Conservation (phyloP, 2,888 invertebrate species). For the Meliscaeva auricollis region DNA sequence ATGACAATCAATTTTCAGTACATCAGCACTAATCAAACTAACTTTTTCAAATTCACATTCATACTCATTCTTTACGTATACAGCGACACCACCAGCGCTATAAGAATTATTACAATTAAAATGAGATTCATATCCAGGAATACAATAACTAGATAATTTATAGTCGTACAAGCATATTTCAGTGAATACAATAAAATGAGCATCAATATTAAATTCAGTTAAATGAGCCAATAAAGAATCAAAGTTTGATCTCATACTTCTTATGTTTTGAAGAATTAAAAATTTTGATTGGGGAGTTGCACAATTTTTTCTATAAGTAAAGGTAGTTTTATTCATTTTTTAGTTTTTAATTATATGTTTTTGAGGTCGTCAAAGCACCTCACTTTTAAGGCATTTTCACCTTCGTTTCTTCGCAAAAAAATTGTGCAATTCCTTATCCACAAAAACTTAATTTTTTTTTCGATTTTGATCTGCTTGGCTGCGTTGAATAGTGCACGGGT, state of each 20-base stretch:
- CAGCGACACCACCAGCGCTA: constrained; percentile 5
- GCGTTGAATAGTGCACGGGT: too few species aligned
- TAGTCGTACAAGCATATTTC: neutral
- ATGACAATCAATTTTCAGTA: constrained; percentile 26
- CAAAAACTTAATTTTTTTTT: too few species aligned
- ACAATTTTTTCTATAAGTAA: neutral
- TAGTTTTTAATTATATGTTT: neutral
- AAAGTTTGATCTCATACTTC: constrained; percentile 23
- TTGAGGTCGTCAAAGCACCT: constrained; percentile 6
- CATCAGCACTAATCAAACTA: constrained; percentile 19
- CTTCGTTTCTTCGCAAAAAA: constrained; percentile 24
- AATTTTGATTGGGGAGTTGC: neutral
- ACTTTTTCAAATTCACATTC: neutral
- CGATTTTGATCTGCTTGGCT: too few species aligned
- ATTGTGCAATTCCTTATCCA: neutral
- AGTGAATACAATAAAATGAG: neutral
- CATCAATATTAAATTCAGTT: too few species aligned
- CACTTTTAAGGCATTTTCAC: too few species aligned
- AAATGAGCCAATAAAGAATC: constrained; percentile 8
- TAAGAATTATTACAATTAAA: constrained; percentile 18
- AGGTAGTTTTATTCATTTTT: too few species aligned
- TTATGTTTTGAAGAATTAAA: constrained; percentile 26
- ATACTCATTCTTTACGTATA: constrained; percentile 2
- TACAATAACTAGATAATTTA: neutral
- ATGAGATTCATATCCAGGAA: constrained; percentile 9